Evolutionary conservation across 2,113 vertebrate species (phyloP), one percentile per base, ranked within the genome.

Genomic region (Argyrosomus japonicus): DNA sequence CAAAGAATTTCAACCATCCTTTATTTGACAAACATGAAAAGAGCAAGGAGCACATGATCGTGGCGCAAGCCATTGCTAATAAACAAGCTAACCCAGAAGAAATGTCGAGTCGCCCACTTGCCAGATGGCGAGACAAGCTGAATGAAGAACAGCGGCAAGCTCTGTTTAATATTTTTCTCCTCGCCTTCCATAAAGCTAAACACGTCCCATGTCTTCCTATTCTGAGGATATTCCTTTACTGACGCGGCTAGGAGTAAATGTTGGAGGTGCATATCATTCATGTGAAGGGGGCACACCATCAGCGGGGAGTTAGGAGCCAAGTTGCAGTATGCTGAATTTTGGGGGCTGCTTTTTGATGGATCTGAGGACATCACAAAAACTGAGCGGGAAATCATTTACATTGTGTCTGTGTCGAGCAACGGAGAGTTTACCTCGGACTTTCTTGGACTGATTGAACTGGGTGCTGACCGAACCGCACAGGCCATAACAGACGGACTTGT

Each of bases 121-220:
- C 19, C 18, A 51, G 19, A 51, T 63, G 60, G 73, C 29, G 1
- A 63, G 11, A 75, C 47, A 63, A 51, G 19, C 27, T 64, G 17
- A 62, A 61, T 50, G 43, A 74, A 32, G 58, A 51, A 51, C 27
- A 75, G n/a, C n/a, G n/a, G n/a, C n/a, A n/a, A n/a, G n/a, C n/a
- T n/a, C n/a, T n/a, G n/a, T n/a, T n/a, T n/a, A n/a, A n/a, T n/a
- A n/a, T n/a, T n/a, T n/a, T n/a, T n/a, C n/a, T n/a, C n/a, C n/a
- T n/a, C n/a, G n/a, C n/a, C n/a, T n/a, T n/a, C n/a, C n/a, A n/a
- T n/a, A n/a, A n/a, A n/a, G n/a, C n/a, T n/a, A n/a, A n/a, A n/a
- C n/a, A 63, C 27, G 19, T 23, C 72, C 72, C 18, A 50, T 51
- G 58, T 32, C 25, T 32, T 50, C 57, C 12, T 51, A 17, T 62